Percentiles rank a stretch among this genome's conserved stretches.
phyloP scores from a whole-genome alignment of 2,113 vertebrate species.

The Xyliphius kryptos region DNA sequence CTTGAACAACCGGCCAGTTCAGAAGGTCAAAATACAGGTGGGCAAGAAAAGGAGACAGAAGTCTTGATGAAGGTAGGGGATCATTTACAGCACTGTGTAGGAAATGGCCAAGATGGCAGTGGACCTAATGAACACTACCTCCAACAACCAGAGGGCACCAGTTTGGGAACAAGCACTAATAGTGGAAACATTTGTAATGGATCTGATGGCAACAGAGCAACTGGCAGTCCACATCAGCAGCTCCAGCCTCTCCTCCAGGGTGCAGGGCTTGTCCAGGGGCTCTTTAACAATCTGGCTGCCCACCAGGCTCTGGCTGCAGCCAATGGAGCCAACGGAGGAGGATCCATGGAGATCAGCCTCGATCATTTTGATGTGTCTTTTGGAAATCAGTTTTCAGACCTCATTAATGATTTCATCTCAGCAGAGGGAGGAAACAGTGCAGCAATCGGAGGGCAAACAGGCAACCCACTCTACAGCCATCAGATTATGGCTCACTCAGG shows the following conservation, averaged over 20 bases:
- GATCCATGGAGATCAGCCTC: conserved; percentile 87
- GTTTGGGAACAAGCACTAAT: conserved; percentile 42
- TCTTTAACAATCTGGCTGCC: conserved; percentile 76
- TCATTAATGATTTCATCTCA: conserved; percentile 97
- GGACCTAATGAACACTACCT: conserved; percentile 79
- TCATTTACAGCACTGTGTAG: conserved; percentile 69
- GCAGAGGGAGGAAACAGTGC: conserved; percentile 76
- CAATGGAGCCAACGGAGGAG: conserved; percentile 58
- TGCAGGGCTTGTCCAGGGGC: conserved; percentile 76
- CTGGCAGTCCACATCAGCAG: conserved; percentile 39
- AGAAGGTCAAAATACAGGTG: conserved; percentile 41
- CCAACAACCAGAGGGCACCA: conserved; percentile 60
- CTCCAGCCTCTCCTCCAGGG: conserved; percentile 73
- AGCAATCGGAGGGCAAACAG: conserved; percentile 48
- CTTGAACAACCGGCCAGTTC: conserved; percentile 47
- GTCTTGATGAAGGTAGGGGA: conserved; percentile 81
- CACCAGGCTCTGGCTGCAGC: conserved; percentile 70
- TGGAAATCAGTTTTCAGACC: conserved; percentile 96
- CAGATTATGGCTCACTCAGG: conserved; percentile 69
- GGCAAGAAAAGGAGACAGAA: conserved; percentile 67
- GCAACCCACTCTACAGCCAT: conserved; percentile 67
- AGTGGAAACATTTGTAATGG: conserved; percentile 68
- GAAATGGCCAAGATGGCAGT: conserved; percentile 56
- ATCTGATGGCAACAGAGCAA: conserved; percentile 61
- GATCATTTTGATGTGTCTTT: conserved; percentile 98